Base-by-base conservation (phyloP, 2,113 vertebrate species). In the Oxygymnocypris stewartii region DNA sequence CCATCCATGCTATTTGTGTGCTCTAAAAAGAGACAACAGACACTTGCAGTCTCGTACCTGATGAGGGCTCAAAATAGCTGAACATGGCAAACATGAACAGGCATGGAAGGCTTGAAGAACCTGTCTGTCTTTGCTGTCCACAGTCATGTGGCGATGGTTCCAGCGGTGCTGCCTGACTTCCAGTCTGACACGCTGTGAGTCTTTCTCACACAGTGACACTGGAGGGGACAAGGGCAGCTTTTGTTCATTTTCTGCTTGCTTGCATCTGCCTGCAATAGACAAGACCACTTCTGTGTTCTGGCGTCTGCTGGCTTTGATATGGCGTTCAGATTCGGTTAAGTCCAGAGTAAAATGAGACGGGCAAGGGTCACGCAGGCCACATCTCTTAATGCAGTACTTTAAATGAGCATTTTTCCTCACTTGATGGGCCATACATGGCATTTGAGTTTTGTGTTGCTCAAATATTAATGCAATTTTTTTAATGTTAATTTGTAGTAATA, bases 231-330 rank as follows among this genome's bases (percentile, higher is more conserved):
- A 90, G 87, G 79, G 75, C 47, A 79, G 90, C 88, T 89, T 89
- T 90, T 91, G 88, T 90, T 87, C 88, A 85, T 87, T 87, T 89
- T 88, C 82, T 87, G 77, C 85, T 82, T 63, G 79, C 69, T 82
- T 42, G 71, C 87, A 89, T 91, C 89, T 90, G 89, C 89, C 84
- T 63, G 25, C 75, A 78, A 69, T 65, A 85, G 88, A 91, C 90
- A 90, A 90, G 88, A 74, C 83, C 79, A 88, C 89, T 69, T 88
- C 85, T 89, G 88, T 91, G 85, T 78, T 16, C 84, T 69, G 85
- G 89, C 90, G 87, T 90, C 87, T 79, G 73, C 87, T 84, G 85
- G 61, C 86, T 90, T 88, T 86, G 84, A 90, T 87, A 88, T 82
- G 76, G 40, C 63, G 67, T 51, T 87, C 63, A 88, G 65, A 89